Percentiles rank a stretch among this genome's conserved stretches.
Evolutionary conservation across 2,888 invertebrate species (phyloP).

Genomic region (Parnassius mnemosyne): DNA sequence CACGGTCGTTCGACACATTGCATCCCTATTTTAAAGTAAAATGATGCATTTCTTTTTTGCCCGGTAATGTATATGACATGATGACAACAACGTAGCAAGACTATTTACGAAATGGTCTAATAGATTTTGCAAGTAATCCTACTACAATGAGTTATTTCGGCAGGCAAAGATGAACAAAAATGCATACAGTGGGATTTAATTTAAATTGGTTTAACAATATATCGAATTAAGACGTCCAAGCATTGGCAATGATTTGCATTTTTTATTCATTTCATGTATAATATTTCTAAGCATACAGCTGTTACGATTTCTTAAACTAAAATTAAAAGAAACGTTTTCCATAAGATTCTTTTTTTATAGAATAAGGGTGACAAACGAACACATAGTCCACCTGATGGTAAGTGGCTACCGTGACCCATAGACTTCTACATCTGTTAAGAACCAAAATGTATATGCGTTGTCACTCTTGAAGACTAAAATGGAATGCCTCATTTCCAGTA

Average conservation of each 20-base stretch:
- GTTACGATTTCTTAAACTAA: too few relatives aligned
- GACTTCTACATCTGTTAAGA: too few relatives aligned
- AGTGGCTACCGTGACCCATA: too few relatives aligned
- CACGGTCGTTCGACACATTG: constrained; percentile 18
- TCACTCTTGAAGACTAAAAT: too few relatives aligned
- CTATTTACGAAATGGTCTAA: constrained; percentile 37
- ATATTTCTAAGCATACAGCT: too few relatives aligned
- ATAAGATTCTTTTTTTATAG: too few relatives aligned
- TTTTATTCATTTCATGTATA: background rate
- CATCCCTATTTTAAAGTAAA: constrained; percentile 11
- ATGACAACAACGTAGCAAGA: constrained; percentile 32
- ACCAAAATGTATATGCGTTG: too few relatives aligned
- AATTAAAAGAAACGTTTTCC: too few relatives aligned
- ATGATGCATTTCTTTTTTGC: constrained; percentile 28
- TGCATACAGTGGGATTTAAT: constrained; percentile 35
- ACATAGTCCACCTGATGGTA: too few relatives aligned
- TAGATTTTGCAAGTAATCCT: constrained; percentile 70
- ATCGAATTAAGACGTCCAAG: constrained; percentile 43
- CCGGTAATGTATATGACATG: constrained; percentile 37
- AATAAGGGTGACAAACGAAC: too few relatives aligned
- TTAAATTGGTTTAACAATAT: constrained; percentile 44
- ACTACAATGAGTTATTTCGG: constrained; percentile 63
- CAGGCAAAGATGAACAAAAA: constrained; percentile 39
- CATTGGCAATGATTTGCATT: constrained; percentile 16
- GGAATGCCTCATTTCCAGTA: too few relatives aligned